Evolutionary conservation across 1,140 invertebrate genomes (phyloP).

Genomic region (Drosophila paulistorum): DNA sequence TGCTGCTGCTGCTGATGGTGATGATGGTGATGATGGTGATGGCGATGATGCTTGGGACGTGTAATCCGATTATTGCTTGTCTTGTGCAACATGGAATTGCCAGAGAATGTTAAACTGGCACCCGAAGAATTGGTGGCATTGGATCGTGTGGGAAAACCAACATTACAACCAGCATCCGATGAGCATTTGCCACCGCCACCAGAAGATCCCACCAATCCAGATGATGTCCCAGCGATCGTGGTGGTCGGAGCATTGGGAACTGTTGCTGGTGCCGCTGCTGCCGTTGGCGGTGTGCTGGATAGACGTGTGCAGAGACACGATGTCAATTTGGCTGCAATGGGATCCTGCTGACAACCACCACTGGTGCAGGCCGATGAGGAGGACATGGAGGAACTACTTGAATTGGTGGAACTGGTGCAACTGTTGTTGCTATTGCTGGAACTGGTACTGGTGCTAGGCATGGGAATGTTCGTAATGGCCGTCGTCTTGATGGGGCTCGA

Average conservation of each 20-base stretch:
- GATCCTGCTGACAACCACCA: conserved; percentile 79
- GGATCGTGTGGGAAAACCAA: conserved; percentile 22
- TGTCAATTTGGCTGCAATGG: conserved; percentile 83
- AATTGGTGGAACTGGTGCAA: conserved; percentile 11
- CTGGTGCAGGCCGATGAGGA: conserved; percentile 33
- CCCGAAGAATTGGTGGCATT: conserved; percentile 17
- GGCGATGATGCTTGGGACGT: conserved; percentile 70
- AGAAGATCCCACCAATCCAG: neutral
- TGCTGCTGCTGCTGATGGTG: conserved; percentile 24
- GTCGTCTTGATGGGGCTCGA: conserved; percentile 85
- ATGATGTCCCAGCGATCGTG: neutral
- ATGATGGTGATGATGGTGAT: conserved; percentile 68
- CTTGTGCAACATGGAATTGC: conserved; percentile 67
- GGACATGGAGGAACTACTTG: conserved; percentile 27
- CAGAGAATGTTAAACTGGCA: conserved; percentile 26
- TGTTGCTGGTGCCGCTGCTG: conserved; percentile 18
- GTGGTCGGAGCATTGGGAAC: conserved; percentile 12
- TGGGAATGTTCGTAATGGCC: conserved; percentile 80
- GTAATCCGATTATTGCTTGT: conserved; percentile 73
- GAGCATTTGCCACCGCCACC: neutral
- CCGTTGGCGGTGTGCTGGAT: conserved; percentile 29
- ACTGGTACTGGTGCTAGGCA: conserved; percentile 44
- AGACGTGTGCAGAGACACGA: conserved; percentile 83
- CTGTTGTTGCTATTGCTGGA: neutral
- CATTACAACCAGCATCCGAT: conserved; percentile 15